Evolutionary conservation across 2,888 invertebrate species (phyloP).

Genomic region (Scaeva pyrastri): DNA sequence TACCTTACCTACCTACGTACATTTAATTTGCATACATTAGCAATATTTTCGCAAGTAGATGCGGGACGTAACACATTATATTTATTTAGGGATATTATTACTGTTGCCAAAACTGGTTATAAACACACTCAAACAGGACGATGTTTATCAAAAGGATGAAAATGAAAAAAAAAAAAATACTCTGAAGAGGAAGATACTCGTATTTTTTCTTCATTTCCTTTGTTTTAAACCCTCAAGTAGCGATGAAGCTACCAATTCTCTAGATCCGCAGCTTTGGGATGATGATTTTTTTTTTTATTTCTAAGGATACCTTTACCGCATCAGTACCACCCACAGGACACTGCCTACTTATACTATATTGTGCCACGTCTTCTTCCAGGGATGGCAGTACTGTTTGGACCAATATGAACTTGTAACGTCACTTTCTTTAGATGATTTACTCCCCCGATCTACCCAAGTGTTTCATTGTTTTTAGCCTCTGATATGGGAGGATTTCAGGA

Average conservation of each 20-base stretch:
- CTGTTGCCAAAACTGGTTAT: constrained; percentile 62
- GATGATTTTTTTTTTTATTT: constrained; percentile 51
- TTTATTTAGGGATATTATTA: constrained; percentile 79
- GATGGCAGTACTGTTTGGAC: constrained; percentile 20
- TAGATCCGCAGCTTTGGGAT: constrained; percentile 50
- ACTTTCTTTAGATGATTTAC: constrained; percentile 75
- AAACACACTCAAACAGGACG: constrained; percentile 54
- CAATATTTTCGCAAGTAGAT: constrained; percentile 79
- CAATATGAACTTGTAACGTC: constrained; percentile 76
- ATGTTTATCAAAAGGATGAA: constrained; percentile 66
- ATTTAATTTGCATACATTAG: constrained; percentile 83
- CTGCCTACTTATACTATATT: constrained; percentile 47
- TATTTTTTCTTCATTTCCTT: constrained; percentile 75
- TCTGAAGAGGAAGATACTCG: constrained; percentile 59
- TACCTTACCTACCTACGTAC: constrained; percentile 24
- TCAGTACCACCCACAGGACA: constrained; percentile 48
- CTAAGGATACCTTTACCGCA: neutral
- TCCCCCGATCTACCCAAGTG: constrained; percentile 53
- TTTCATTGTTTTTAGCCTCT: constrained; percentile 46
- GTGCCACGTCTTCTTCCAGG: constrained; percentile 30
- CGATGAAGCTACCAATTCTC: constrained; percentile 57
- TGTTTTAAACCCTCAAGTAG: constrained; percentile 72
- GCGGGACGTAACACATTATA: constrained; percentile 77
- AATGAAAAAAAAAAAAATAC: constrained; percentile 32
- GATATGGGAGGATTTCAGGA: constrained; percentile 54